Conservation (phyloP, 2,113 vertebrate genomes). For the Oreotragus oreotragus region DNA sequence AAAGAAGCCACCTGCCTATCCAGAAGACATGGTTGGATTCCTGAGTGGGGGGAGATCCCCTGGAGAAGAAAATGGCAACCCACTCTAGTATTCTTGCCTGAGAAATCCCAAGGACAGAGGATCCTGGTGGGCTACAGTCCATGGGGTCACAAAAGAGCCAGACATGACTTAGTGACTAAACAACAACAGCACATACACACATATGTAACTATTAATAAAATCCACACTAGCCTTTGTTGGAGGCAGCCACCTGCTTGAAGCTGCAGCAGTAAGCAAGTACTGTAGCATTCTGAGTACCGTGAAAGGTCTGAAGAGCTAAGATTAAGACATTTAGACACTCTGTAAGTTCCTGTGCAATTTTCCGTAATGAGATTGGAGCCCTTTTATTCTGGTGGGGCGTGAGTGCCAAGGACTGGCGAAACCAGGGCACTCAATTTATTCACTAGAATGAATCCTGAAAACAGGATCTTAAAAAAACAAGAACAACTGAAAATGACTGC, state of each 20-base stretch:
- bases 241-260: not conserved
- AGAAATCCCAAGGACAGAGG: not conserved
- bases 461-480: not conserved
- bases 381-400: not conserved
- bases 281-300: not conserved
- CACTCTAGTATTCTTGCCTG: not conserved
- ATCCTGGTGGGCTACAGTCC: not conserved
- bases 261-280: not conserved
- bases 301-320: not conserved
- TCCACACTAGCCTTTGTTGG: not conserved
- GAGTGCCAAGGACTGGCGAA: conserved; percentile 11
- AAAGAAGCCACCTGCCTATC: not conserved
- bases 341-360: not conserved
- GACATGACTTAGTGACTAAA: not conserved
- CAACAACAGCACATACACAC: not conserved
- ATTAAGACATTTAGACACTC: not conserved
- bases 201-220: not conserved
- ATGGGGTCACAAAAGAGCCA: not conserved
- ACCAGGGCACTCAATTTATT: not conserved
- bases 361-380: not conserved
- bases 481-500: not conserved
- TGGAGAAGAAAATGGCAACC: not conserved
- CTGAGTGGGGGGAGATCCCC: not conserved
- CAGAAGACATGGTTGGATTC: not conserved
- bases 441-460: conserved; percentile 4